phyloP scores from a whole-genome alignment of 2,113 vertebrate genomes.

The Scopus umbretta region DNA sequence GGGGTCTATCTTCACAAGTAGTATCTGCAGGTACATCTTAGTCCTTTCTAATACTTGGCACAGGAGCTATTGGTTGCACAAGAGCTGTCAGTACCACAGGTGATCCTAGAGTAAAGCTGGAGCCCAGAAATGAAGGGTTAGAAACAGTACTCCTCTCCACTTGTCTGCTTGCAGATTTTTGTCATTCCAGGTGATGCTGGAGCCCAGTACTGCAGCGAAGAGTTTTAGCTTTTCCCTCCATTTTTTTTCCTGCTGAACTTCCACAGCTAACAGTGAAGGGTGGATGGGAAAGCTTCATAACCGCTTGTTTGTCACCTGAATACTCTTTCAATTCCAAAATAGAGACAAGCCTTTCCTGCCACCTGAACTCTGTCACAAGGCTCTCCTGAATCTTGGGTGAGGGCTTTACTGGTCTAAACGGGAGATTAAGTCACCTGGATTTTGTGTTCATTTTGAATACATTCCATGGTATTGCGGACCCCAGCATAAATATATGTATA shows the following conservation, averaged over 20 bases:
- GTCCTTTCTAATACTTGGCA: not conserved
- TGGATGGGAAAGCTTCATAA: not conserved
- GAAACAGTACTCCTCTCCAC: not conserved
- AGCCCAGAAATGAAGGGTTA: not conserved
- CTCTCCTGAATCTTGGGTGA: not conserved
- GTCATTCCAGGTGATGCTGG: not conserved
- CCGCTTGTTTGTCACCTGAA: not conserved
- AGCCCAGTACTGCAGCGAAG: not conserved
- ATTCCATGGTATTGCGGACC: not conserved
- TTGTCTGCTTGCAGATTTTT: not conserved
- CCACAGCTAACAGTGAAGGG: not conserved
- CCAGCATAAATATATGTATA: accelerated
- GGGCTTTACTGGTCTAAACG: not conserved
- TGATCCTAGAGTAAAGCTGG: not conserved
- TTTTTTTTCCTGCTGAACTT: not conserved
- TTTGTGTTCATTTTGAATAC: not conserved
- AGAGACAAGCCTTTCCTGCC: not conserved
- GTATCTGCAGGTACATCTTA: not conserved
- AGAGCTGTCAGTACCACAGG: not conserved
- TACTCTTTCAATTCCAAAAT: not conserved
- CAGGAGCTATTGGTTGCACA: not conserved
- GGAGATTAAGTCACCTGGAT: not conserved
- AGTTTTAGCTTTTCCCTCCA: not conserved
- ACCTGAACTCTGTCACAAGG: not conserved
- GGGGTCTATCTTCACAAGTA: not conserved